Base-by-base conservation (phyloP, 2,113 vertebrate species). In the Menidia beryllina region DNA sequence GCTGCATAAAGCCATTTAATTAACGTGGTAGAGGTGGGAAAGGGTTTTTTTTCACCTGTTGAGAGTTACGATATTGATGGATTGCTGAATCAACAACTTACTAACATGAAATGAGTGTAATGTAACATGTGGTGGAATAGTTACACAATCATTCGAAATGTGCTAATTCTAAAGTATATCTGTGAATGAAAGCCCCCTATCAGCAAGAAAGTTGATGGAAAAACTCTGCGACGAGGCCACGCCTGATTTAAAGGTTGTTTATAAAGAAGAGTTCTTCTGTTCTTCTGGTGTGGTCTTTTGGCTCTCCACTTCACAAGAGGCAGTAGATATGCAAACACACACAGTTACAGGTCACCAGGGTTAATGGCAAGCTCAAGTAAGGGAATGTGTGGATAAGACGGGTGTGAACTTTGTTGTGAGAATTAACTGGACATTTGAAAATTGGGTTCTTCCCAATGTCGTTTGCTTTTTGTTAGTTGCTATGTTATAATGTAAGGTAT, bases 241-340 rank as follows among this genome's bases (percentile, higher is more conserved):
- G 77, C 67, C 68, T 74, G 77, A 72, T 75, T 77, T 72, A 52
- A 79, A 86, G 72, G 65, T 72, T 86, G 69, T 88, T 87, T 86
- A 86, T 63, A 83, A 86, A 83, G 64, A 81, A 71, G 78, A 39
- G 20, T 55, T 79, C 52, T 48, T 88, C 77, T 86, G 79, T 88
- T 86, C 90, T 76, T 78, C 87, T 89, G 75, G 88, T 89, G 90
- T 91, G 90, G 90, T 90, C 90, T 26, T 45, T 82, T 80, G 85
- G 85, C 75, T 71, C 48, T 82, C 52, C 55, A 21, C 65, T 76
- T 39, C 24, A 87, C 63, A 67, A 72, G 64, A 71, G 82, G 69
- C 65, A 74, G 81, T 83, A 64, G 63, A 68, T 81, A 79, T 84
- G 77, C 57, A 82, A 88, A 88, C 79, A 63, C 75, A 75, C 76